Evolutionary conservation across 2,888 invertebrate genomes (phyloP), one percentile per base, ranked within the genome.

Genomic region (Agriopis aurantiaria): DNA sequence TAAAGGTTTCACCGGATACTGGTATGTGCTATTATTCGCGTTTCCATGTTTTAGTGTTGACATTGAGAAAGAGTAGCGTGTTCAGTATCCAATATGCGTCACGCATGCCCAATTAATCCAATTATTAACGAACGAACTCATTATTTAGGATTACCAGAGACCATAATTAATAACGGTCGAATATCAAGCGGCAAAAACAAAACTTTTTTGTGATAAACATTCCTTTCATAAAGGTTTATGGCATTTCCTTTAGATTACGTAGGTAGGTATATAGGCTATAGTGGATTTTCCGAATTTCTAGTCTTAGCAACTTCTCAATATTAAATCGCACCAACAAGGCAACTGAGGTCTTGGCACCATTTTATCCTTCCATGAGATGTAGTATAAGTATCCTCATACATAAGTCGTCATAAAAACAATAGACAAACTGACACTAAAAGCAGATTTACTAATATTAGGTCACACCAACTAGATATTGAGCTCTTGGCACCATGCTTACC

Each of bases 121-220:
- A 57, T 68, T 57, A 68, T 63, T 14, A 55, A 23, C 52, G 57
- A 58, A 68, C 57, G 59, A 43, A 43, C 40, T 68, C 56, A 52
- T 68, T 56, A 43, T 43, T 10, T 8, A 60, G 40, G 60, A 49
- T 60, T 61, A 61, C 5, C 7, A 48, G 55, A 56, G 55, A 48
- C 40, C 23, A 60, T 53, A 62, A 62, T 14, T 55, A 40, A 48
- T 10, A 55, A 23, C 11, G 11, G 45, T n/a, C 51, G 9, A 63
- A 63, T 46, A 45, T 45, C 46, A 23, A 11, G 53, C 8, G 14
- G 59, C 49, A 49, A 60, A 60, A 8, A 14, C 43, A 58, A 45
- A 14, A 10, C 14, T 12, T 48, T 8, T 46, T 48, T 46, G 12
- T 17, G 8, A 43, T 57, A 9, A 45, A 45, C 45, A 45, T 45